Conservation (phyloP, 2,888 invertebrate species). For the Ceriagrion tenellum region DNA sequence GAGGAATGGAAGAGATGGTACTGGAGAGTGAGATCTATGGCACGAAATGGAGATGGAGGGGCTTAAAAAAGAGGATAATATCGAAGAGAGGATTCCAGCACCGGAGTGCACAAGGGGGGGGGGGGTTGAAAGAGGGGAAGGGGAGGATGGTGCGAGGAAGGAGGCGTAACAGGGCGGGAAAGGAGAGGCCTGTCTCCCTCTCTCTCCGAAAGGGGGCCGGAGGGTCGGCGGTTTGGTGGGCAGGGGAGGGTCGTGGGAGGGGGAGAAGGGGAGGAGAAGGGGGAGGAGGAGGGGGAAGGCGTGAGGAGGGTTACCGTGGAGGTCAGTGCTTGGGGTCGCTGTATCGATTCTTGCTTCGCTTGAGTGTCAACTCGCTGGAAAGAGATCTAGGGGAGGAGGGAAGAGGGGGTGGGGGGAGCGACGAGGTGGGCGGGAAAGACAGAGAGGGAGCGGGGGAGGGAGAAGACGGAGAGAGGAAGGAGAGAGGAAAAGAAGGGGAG, state of each 20-base stretch:
- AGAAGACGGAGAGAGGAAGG: constrained; percentile 69
- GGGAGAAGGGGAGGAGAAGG: constrained; percentile 17
- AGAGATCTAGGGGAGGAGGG: constrained; percentile 41
- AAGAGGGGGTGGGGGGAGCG: background rate
- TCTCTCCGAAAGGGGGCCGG: background rate
- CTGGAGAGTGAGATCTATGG: background rate
- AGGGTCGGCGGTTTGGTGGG: background rate
- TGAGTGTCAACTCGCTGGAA: constrained; percentile 66
- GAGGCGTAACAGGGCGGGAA: too few species aligned
- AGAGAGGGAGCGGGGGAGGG: constrained; percentile 68
- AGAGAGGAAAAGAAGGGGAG: constrained; percentile 66
- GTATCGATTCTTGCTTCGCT: constrained; percentile 66
- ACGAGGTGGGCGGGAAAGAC: constrained; percentile 69
- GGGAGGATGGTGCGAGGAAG: background rate
- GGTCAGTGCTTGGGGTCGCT: constrained; percentile 71
- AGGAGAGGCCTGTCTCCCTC: too few species aligned
- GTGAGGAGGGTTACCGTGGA: constrained; percentile 70
- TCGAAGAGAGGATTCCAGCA: constrained; percentile 40
- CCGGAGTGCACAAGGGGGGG: background rate
- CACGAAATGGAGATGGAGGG: constrained; percentile 29
- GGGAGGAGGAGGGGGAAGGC: constrained; percentile 26
- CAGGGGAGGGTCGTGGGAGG: constrained; percentile 26
- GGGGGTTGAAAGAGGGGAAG: constrained; percentile 31
- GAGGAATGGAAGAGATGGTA: background rate
- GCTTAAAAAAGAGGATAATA: constrained; percentile 54